These are phyloP conservation scores for Nebria salina DNA, from an alignment of 2,888 invertebrate genomes.

Conservation along the genomic window DNA sequence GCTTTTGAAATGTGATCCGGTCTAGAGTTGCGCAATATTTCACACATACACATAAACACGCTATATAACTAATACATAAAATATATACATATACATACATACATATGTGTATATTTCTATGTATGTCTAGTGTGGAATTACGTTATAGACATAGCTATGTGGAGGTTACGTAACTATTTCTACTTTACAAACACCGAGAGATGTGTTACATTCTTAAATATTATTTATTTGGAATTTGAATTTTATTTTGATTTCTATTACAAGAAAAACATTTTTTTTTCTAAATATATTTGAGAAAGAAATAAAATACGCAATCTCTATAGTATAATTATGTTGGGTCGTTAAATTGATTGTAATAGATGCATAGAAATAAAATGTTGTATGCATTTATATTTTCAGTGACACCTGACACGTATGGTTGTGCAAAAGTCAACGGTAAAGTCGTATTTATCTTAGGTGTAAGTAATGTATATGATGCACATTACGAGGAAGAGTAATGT, in stretches of 20 bases:
- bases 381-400: not conserved
- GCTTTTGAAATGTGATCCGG: constrained; percentile 47
- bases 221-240: constrained; percentile 9
- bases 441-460: not conserved
- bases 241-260: too few relatives aligned
- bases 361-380: too few relatives aligned
- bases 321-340: too few relatives aligned
- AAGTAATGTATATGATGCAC: not conserved
- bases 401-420: not conserved
- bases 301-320: not conserved
- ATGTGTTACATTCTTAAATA: constrained; percentile 41
- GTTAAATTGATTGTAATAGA: too few relatives aligned
- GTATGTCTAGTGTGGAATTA: not conserved
- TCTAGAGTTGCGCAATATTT: constrained; percentile 19
- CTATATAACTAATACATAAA: constrained; percentile 16
- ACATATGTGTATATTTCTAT: constrained; percentile 5
- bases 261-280: too few relatives aligned
- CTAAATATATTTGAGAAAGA: too few relatives aligned
- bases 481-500: not conserved
- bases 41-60: not conserved
- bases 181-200: constrained; percentile 35
- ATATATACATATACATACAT: constrained; percentile 10
- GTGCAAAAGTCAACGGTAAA: not conserved
- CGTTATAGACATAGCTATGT: not conserved
- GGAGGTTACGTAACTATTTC: not conserved